A percentile compares a stretch with the other conserved stretches of the same genome.
Evolutionary conservation across 2,888 invertebrate genomes (phyloP).

Genomic region (Nomada lathburiana): DNA sequence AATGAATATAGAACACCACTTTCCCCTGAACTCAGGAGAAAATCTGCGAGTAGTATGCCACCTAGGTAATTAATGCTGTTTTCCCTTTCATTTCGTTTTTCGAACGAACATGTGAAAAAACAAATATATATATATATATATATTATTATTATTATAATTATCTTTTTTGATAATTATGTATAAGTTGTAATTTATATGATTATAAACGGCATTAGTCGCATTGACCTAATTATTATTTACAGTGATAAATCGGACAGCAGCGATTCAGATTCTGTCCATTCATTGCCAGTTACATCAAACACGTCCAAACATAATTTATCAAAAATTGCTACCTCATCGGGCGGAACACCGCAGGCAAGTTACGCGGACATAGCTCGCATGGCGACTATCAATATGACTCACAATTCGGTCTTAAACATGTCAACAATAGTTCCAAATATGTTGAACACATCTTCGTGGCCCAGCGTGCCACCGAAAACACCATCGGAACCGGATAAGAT

Average conservation of each 20-base stretch:
- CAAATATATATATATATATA: not conserved
- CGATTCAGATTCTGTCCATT: constrained; percentile 94
- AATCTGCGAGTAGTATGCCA: constrained; percentile 92
- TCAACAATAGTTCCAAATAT: constrained; percentile 78
- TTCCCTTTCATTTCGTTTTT: not conserved
- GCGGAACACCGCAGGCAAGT: constrained; percentile 87
- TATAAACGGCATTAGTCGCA: not conserved
- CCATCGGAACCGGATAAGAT: constrained; percentile 80
- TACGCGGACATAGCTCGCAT: constrained; percentile 93
- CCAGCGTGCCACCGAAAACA: constrained; percentile 77
- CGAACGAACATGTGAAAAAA: not conserved
- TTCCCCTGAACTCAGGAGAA: constrained; percentile 85
- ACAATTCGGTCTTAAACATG: constrained; percentile 77
- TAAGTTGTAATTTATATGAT: not conserved
- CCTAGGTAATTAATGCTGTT: constrained; percentile 84
- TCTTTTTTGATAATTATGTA: not conserved
- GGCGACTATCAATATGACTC: constrained; percentile 81
- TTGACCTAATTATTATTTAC: constrained; percentile 50
- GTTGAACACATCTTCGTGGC: constrained; percentile 77
- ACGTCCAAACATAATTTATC: constrained; percentile 82
- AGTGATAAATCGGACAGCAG: constrained; percentile 93
- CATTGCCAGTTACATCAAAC: constrained; percentile 88
- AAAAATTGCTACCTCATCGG: constrained; percentile 80
- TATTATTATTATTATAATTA: not conserved
- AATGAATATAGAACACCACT: constrained; percentile 80